Base-by-base conservation (phyloP, 2,888 invertebrate species). In the Drosophila stalkeri region DNA sequence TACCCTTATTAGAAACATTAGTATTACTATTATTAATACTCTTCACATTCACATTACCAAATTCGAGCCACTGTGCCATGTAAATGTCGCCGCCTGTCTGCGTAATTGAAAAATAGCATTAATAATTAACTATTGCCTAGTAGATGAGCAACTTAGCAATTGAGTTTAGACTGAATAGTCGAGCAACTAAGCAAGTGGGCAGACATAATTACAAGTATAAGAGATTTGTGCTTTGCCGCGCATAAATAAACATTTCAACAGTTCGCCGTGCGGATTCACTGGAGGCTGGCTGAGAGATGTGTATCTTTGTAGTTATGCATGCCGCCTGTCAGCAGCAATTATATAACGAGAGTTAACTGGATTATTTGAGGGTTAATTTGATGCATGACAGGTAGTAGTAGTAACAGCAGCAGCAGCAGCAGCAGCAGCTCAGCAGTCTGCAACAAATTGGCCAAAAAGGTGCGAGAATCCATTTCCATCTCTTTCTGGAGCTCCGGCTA, bases 91-190 rank as follows among this genome's bases (percentile, higher is more conserved):
- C 72, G 75, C 16, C 74, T 73, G 66, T 80, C 89, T 73, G 90
- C 86, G 86, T 90, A 90, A 88, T 90, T 88, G 86, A 88, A 86
- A 88, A 86, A 82, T 79, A 72, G 59, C 73, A 86, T 86, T 85
- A 89, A 82, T 68, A 75, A 56, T 77, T 85, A 74, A 73, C 70
- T 71, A 73, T 81, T 80, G 77, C 46, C 27, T 47, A 37, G 44
- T 61, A 65, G 52, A 44, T 54, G 55, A 46, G n/a, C 52, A 61
- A 59, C 33, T 31, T 31, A 18, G 39, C 55, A 72, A 14, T 51
- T 60, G 61, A 56, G 18, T 52, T n/a, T n/a, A n/a, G 67, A 52
- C 51, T 60, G 62, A 39, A 47, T 16, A 54, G 52, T 23, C 37
- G 23, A 16, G 37, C 63, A 41, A 23, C 35, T 60, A 54, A 56